These are phyloP conservation scores for Drosophila hamatofila DNA, from an alignment of 2,888 invertebrate species.

Conservation along the genomic window DNA sequence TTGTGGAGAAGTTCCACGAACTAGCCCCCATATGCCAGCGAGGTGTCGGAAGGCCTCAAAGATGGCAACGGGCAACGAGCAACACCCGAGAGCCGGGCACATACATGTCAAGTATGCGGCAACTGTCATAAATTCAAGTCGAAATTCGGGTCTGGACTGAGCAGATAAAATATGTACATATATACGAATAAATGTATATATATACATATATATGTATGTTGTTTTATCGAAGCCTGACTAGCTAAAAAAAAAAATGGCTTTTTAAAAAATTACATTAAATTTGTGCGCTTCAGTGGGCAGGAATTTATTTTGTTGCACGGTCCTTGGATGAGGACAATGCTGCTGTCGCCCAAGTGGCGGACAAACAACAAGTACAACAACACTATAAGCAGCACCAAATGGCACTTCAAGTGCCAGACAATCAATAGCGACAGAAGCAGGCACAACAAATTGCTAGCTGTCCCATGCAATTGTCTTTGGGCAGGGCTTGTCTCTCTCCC, in stretches of 20 bases:
- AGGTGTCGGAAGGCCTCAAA: constrained; percentile 60
- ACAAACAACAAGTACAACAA: constrained; percentile 45
- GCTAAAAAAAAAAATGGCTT: constrained; percentile 66
- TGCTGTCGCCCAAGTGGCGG: constrained; percentile 74
- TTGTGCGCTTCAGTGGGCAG: constrained; percentile 78
- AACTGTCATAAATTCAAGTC: constrained; percentile 75
- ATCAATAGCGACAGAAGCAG: constrained; percentile 69
- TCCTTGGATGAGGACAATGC: constrained; percentile 58
- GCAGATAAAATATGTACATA: constrained; percentile 58
- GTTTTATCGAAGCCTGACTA: constrained; percentile 44
- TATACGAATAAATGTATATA: constrained; percentile 5
- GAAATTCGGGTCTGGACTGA: constrained; percentile 65
- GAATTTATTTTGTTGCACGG: constrained; percentile 63
- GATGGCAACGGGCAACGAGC: constrained; percentile 13
- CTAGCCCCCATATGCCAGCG: constrained; percentile 40
- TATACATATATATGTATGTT: constrained; percentile 23
- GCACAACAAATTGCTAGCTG: constrained; percentile 73
- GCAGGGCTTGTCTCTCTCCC: not conserved
- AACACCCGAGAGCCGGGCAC: constrained; percentile 5
- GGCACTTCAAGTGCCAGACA: constrained; percentile 70
- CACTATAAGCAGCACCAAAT: constrained; percentile 59
- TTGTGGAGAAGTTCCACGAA: constrained; percentile 28
- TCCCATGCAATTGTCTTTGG: constrained; percentile 68
- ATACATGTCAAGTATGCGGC: constrained; percentile 60
- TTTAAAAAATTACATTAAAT: constrained; percentile 80